Evolutionary conservation across 1,140 invertebrate genomes (phyloP), one percentile per base, ranked within the genome.

Genomic region (Leptopilina boulardi): DNA sequence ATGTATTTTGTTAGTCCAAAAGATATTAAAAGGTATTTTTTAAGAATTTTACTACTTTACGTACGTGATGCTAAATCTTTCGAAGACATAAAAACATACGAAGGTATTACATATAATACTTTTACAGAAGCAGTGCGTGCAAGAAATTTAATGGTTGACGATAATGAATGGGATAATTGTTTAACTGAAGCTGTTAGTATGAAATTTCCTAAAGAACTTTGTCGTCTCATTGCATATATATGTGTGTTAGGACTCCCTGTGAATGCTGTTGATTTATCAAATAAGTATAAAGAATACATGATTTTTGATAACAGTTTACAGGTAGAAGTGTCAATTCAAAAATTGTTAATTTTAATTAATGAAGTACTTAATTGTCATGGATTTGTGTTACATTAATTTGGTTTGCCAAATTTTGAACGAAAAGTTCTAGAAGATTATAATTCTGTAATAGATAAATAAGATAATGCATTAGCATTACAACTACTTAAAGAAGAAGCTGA

Each of bases 211-310:
- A n/a, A n/a, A n/a, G n/a, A n/a, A n/a, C n/a, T 73, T 21, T 73
- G 71, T 30, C 23, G 51, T 30, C 30, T 73, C 51, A 54, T 73
- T 73, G 71, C 44, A 15, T 73, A 54, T 56, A 56, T 41, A 30
- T 47, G 38, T 42, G 19, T 73, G 10, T 54, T 51, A 23, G 41
- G 47, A 47, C 2, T 23, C 3, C 44, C 72, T 30, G 26, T 34
- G 5, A 73, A 73, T 73, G 47, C 44, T n/a, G 5, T 11, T 9
- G 47, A 73, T 30, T 73, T 73, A 34, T 73, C 30, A 13, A 54
- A 73, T n/a, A 54, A 51, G 30, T 30, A 73, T 26, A 73, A 73
- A 56, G 47, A 26, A 42, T 11, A 56, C 30, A 30, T 73, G 23
- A 30, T 56, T 30, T 47, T 47, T 47, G 1, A 47, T 47, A 47